Percentiles rank a stretch among this genome's conserved stretches.
Conservation (phyloP, 1,140 invertebrate genomes). For the Eumeta japonica region DNA sequence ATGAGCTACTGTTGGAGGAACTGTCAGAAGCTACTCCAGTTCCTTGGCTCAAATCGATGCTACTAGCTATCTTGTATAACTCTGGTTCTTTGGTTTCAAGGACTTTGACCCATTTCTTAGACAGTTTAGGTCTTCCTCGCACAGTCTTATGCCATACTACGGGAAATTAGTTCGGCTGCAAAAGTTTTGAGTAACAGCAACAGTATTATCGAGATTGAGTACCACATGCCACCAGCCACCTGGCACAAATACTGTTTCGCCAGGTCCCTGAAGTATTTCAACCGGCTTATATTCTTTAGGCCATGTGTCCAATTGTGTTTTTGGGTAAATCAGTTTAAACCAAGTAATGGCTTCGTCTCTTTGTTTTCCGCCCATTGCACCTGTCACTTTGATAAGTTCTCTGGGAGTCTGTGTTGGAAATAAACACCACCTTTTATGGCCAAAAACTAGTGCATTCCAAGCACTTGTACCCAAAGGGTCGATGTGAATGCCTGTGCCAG, state of each 20-base stretch:
- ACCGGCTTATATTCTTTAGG: slow-evolving; percentile 89
- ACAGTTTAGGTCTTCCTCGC: slow-evolving; percentile 90
- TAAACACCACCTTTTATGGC: slow-evolving; percentile 98
- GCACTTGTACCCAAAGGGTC: slow-evolving; percentile 98
- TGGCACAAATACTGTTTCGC: slow-evolving; percentile 98
- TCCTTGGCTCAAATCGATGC: slow-evolving; percentile 81
- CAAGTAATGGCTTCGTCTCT: slow-evolving; percentile 97
- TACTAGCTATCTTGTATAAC: slow-evolving; percentile 79
- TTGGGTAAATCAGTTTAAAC: slow-evolving; percentile 97
- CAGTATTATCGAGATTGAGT: slow-evolving; percentile 91
- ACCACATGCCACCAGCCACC: slow-evolving; percentile 99
- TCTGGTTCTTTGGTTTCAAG: slow-evolving; percentile 78
- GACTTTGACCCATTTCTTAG: slow-evolving; percentile 77
- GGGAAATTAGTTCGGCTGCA: slow-evolving; percentile 95
- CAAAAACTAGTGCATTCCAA: slow-evolving; percentile 95
- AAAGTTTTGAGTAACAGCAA: slow-evolving; percentile 98
- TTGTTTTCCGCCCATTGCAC: slow-evolving; percentile 89
- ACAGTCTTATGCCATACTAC: slow-evolving; percentile 98
- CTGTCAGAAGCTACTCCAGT: slow-evolving; percentile 94
- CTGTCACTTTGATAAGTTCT: slow-evolving; percentile 89
- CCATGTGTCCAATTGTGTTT: slow-evolving; percentile 86
- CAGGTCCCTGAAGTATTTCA: slow-evolving; percentile 94
- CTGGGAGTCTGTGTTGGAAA: slow-evolving; percentile 97
- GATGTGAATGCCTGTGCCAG: slow-evolving; percentile 98
- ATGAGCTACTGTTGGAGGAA: slow-evolving; percentile 86